phyloP scores from a whole-genome alignment of 2,797 vertebrate species.

The Gymnoscopelus braueri region DNA sequence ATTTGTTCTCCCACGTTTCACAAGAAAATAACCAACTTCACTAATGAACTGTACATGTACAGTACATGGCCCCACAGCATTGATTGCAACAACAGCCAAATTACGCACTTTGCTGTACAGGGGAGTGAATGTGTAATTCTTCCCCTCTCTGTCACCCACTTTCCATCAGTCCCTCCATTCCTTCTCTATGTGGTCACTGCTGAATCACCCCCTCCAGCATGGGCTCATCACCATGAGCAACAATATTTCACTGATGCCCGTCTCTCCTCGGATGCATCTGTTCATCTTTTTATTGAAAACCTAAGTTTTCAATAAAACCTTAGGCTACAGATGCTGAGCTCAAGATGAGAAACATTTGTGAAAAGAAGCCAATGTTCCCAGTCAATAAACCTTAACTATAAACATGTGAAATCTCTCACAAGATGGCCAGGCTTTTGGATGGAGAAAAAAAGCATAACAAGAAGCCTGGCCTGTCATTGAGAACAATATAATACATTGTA shows the following conservation, averaged over 20 bases:
- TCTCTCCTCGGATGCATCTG: neutral
- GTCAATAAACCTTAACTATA: slow-evolving; percentile 22
- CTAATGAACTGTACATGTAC: slow-evolving; percentile 4
- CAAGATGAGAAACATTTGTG: slow-evolving; percentile 1
- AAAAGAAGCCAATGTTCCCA: slow-evolving; percentile 17
- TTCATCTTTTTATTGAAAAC: neutral
- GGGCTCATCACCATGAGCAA: slow-evolving; percentile 22
- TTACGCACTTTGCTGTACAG: neutral
- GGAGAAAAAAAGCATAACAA: no score
- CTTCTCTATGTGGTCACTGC: slow-evolving; percentile 58
- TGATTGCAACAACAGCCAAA: slow-evolving; percentile 20
- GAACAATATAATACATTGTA: no score
- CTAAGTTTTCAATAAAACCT: neutral
- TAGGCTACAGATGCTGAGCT: slow-evolving; percentile 11
- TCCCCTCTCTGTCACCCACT: slow-evolving; percentile 53
- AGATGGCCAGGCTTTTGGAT: no score
- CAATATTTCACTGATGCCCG: slow-evolving; percentile 32
- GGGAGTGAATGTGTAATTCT: slow-evolving; percentile 38
- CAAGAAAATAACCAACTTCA: slow-evolving; percentile 19
- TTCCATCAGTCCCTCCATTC: slow-evolving; percentile 57
- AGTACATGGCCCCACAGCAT: slow-evolving; percentile 10
- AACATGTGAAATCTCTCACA: neutral
- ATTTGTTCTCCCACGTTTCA: neutral
- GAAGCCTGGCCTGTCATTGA: no score
- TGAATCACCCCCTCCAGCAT: slow-evolving; percentile 58